Base-by-base conservation (phyloP, 1,140 invertebrate genomes). In the Apis cerana region DNA sequence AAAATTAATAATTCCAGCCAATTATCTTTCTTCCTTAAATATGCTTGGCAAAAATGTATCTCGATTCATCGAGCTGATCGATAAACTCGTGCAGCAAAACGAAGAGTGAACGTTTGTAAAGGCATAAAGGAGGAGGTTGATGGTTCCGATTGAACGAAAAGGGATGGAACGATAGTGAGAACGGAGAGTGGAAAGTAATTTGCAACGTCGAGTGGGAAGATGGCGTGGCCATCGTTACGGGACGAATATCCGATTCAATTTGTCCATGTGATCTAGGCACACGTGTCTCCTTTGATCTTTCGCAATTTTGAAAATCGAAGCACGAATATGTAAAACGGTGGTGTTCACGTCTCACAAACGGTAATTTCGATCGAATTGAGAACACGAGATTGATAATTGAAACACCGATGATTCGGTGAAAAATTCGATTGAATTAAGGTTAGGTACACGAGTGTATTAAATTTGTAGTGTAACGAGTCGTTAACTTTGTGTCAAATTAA, bases 221-320 rank as follows among this genome's bases (percentile, higher is more conserved):
- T 27, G 64, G 19, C 64, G 61, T 76, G n/a, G 50, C 11, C 64
- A 13, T 13, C 23, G 56, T 33, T 78, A 70, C 74, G 19, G 75
- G 54, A 86, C 85, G 83, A 85, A 86, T 85, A 85, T 85, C 85
- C 72, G 69, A 86, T 85, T 27, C 61, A 27, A 7, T 23, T 17
- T 56, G 27, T 61, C 65, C 67, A 48, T 79, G 85, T 68, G 59
- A 87, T 54, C 61, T 52, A 48, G 9, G 2, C 2, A 9, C 50
- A 64, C 50, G 33, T 8, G 12, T 12, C 10, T 19, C 2, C 10
- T 27, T 71, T 11, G 70, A 48, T 64, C 59, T 64, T 80, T 72
- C 15, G 21, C 64, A 50, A 56, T 50, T 72, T 52, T n/a, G 23
- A 27, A 19, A n/a, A 27, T 1, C 17, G 23, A 52, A 9, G 15